Evolutionary conservation across 2,888 invertebrate species (phyloP), one percentile per base, ranked within the genome.

Genomic region (Diabrotica balteata): DNA sequence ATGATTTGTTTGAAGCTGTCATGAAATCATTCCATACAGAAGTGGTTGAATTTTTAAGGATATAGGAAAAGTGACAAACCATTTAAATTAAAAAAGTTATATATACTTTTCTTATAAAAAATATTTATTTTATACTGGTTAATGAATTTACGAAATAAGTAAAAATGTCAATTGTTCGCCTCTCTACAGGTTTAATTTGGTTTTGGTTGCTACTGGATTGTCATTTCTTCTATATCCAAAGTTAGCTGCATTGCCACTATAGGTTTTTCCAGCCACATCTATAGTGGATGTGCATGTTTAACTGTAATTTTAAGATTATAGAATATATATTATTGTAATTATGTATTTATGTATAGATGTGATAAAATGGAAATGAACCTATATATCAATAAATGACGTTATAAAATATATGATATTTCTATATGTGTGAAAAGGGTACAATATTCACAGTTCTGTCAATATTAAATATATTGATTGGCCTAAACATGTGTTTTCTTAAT

Each of bases 201-300:
- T 32, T 4, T 32, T 32, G 4, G 32, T 32, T 32, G 32, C 32
- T 32, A 32, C 3, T 47, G 10, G 47, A 3, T 63, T 59, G 49
- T 8, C 45, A 44, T 43, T 55, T 60, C 32, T 61, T 62, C 57
- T 61, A 65, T 65, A 53, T 11, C 58, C 52, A 59, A 54, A 57
- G 73, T 81, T 83, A 80, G 83, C 88, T 88, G 87, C 85, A 85
- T 84, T 87, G 85, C 86, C 88, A 89, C 90, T 89, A 88, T 88
- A 74, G 86, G 88, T 89, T 88, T 86, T 86, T 90, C 90, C 90
- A 90, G 90, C 90, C 90, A 90, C 89, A 89, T 89, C 88, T 86
- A 88, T 88, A 89, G 90, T 89, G 88, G 86, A 88, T 84, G 76
- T 79, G 83, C 82, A 82, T 80, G 81, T 74, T 82, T 80, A 80